Conservation (phyloP, 1,140 invertebrate genomes). For the Theocolax elegans region DNA sequence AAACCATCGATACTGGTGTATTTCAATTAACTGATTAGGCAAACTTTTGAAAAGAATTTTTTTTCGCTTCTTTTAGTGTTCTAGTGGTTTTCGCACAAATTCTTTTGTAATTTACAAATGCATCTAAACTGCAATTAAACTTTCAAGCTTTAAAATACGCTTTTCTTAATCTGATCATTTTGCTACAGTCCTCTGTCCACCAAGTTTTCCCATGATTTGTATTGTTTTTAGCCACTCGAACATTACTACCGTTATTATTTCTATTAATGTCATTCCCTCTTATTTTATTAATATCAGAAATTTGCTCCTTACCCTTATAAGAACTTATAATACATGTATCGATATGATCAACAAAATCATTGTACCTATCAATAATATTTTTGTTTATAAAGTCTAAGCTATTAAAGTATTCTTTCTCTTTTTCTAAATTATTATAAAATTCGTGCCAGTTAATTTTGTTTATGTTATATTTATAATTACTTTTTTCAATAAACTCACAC, state of each 20-base stretch:
- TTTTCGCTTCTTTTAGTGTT: not conserved
- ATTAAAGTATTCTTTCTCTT: too few species aligned
- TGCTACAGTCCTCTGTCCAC: not conserved
- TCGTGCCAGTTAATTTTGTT: too few species aligned
- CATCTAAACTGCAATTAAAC: not conserved
- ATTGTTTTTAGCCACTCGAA: too few species aligned
- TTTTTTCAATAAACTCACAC: too few species aligned
- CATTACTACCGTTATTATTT: too few species aligned
- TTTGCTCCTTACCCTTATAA: too few species aligned
- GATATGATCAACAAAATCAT: not conserved
- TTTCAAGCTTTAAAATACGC: not conserved
- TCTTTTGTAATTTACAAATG: not conserved
- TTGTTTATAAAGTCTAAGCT: not conserved
- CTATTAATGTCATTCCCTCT: too few species aligned
- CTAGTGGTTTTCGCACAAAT: not conserved
- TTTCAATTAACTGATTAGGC: not conserved
- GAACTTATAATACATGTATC: too few species aligned
- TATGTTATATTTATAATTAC: too few species aligned
- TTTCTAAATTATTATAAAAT: too few species aligned
- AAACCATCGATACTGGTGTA: not conserved
- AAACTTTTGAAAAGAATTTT: not conserved
- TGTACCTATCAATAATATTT: not conserved
- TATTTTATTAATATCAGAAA: too few species aligned
- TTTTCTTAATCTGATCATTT: not conserved
- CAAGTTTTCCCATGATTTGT: not conserved